Evolutionary conservation across 1,140 invertebrate genomes (phyloP).

Genomic region (Drosophila lini): DNA sequence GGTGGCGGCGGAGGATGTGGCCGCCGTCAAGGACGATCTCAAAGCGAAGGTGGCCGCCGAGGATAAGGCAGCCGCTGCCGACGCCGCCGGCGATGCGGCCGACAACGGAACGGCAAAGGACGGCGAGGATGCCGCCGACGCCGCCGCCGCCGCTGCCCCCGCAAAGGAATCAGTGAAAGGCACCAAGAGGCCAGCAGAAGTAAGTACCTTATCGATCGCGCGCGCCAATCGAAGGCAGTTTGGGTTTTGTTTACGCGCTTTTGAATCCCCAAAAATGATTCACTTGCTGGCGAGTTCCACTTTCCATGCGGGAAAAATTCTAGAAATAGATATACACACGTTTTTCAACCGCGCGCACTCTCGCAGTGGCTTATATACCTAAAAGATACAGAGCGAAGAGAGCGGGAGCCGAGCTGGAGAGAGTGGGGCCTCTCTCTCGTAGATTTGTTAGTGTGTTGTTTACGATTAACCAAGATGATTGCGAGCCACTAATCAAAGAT

Average conservation of each 20-base stretch:
- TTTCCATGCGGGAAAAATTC: constrained; percentile 55
- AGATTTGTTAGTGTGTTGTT: constrained; percentile 58
- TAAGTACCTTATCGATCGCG: constrained; percentile 63
- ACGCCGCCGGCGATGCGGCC: constrained; percentile 71
- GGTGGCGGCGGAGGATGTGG: constrained; percentile 71
- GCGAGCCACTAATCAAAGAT: constrained; percentile 75
- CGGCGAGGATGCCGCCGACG: constrained; percentile 64
- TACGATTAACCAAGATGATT: constrained; percentile 79
- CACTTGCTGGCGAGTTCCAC: constrained; percentile 43
- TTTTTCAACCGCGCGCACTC: constrained; percentile 53
- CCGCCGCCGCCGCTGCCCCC: constrained; percentile 70
- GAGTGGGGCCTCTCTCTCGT: constrained; percentile 12
- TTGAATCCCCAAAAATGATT: constrained; percentile 51
- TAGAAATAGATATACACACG: constrained; percentile 82
- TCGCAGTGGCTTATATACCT: constrained; percentile 40
- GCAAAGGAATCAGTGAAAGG: constrained; percentile 81
- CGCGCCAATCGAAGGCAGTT: constrained; percentile 35
- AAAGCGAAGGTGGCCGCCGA: constrained; percentile 78
- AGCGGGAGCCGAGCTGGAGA: constrained; percentile 24
- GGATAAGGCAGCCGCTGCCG: constrained; percentile 70
- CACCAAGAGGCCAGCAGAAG: constrained; percentile 83
- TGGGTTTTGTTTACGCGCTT: constrained; percentile 62
- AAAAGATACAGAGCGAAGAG: constrained; percentile 10
- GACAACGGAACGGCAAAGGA: constrained; percentile 82
- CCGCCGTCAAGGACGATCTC: constrained; percentile 80